A percentile compares a stretch with the other conserved stretches of the same genome.
These are phyloP conservation scores for Amphiura filiformis DNA, from an alignment of 35 echinoderm and acorn worm species.

Conservation along the genomic window DNA sequence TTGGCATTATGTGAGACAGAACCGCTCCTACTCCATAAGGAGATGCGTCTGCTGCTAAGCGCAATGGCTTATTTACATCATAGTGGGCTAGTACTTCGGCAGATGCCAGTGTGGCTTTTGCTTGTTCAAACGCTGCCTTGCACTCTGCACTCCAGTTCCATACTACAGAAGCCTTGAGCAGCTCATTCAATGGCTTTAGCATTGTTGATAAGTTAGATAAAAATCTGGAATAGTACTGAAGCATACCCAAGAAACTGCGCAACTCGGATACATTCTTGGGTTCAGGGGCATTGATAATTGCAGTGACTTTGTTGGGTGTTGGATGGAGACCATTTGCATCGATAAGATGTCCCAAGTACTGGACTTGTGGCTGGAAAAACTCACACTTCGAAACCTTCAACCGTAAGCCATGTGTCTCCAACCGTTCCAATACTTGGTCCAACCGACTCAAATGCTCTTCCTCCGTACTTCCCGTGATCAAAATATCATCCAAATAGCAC, in stretches of 20 bases:
- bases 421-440: not conserved
- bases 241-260: slow-evolving; percentile 48
- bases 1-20: slow-evolving; percentile 38
- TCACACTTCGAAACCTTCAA: slow-evolving; percentile 30
- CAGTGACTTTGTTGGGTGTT: slow-evolving; percentile 30
- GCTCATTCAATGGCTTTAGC: slow-evolving; percentile 13
- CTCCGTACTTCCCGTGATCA: slow-evolving; percentile 16
- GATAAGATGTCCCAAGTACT: slow-evolving; percentile 48
- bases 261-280: slow-evolving; percentile 52
- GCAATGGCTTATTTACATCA: slow-evolving; percentile 33
- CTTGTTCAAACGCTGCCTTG: slow-evolving; percentile 30
- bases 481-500: slow-evolving; percentile 58
- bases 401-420: slow-evolving; percentile 14
- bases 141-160: slow-evolving; percentile 44
- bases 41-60: slow-evolving; percentile 42
- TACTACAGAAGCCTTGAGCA: not conserved
- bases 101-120: slow-evolving; percentile 38
- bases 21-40: slow-evolving; percentile 61
- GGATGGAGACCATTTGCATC: slow-evolving; percentile 40
- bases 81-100: slow-evolving; percentile 42
- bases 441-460: slow-evolving; percentile 36
- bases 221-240: slow-evolving; percentile 62
- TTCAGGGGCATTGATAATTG: slow-evolving; percentile 33
- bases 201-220: slow-evolving; percentile 19
- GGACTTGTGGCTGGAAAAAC: slow-evolving; percentile 21